These are phyloP conservation scores for Timema podura DNA, from an alignment of 2,888 invertebrate species.

Conservation along the genomic window DNA sequence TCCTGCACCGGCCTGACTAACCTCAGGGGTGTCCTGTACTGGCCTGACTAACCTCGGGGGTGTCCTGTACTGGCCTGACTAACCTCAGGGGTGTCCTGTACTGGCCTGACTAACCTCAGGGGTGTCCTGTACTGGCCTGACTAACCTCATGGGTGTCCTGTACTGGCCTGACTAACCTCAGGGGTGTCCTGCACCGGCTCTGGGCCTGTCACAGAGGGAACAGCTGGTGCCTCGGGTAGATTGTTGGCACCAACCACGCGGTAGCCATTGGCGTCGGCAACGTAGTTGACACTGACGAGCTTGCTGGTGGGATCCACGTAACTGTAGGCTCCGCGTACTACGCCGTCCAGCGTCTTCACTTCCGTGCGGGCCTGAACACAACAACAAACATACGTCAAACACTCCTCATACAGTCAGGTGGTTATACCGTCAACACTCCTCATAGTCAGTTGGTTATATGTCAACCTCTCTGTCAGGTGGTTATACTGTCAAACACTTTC, in stretches of 20 bases:
- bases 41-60: no score
- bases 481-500: no score
- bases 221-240: constrained; percentile 36
- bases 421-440: no score
- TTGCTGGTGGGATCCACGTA: constrained; percentile 36
- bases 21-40: neutral
- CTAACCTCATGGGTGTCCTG: no score
- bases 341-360: constrained; percentile 32
- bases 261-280: constrained; percentile 35
- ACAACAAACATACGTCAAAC: neutral
- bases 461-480: no score
- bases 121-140: neutral
- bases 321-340: constrained; percentile 34
- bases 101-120: neutral
- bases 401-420: neutral
- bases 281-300: constrained; percentile 34
- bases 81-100: no score
- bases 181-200: constrained; percentile 37
- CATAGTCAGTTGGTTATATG: no score
- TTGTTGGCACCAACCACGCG: constrained; percentile 37
- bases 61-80: neutral
- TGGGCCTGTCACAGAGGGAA: constrained; percentile 31
- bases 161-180: no score
- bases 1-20: neutral
- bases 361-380: constrained; percentile 34